phyloP scores from a whole-genome alignment of 2,888 invertebrate species.

The Himalopsyche kuldschensis region DNA sequence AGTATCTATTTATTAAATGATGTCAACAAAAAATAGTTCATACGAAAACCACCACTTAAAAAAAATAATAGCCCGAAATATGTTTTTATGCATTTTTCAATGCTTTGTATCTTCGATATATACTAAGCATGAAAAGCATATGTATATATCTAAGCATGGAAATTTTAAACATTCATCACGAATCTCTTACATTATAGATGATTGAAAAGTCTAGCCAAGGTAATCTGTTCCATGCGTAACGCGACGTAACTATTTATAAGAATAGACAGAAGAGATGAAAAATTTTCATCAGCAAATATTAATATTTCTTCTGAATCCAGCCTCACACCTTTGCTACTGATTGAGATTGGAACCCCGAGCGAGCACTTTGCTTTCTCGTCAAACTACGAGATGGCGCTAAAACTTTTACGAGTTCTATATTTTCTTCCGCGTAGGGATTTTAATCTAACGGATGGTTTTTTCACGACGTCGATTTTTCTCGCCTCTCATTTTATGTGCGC shows the following conservation, averaged over 20 bases:
- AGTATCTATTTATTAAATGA: too few relatives aligned
- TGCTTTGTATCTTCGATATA: too few relatives aligned
- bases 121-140: too few relatives aligned
- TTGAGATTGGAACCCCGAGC: not conserved
- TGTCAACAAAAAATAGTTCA: too few relatives aligned
- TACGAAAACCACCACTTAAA: too few relatives aligned
- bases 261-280: not conserved
- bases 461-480: not conserved
- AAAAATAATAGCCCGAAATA: too few relatives aligned
- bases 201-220: too few relatives aligned
- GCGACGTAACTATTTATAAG: not conserved
- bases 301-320: not conserved
- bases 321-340: not conserved
- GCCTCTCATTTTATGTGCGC: slow-evolving; percentile 4
- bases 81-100: too few relatives aligned
- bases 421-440: slow-evolving; percentile 24
- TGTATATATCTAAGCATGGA: too few relatives aligned
- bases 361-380: not conserved
- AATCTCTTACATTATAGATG: too few relatives aligned
- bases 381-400: slow-evolving; percentile 12
- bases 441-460: slow-evolving; percentile 28
- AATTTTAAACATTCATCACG: too few relatives aligned
- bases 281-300: not conserved
- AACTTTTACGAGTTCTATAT: slow-evolving; percentile 21
- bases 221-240: too few relatives aligned